Base-by-base conservation (phyloP, 2,888 invertebrate genomes). In the Calameuta pallipes region DNA sequence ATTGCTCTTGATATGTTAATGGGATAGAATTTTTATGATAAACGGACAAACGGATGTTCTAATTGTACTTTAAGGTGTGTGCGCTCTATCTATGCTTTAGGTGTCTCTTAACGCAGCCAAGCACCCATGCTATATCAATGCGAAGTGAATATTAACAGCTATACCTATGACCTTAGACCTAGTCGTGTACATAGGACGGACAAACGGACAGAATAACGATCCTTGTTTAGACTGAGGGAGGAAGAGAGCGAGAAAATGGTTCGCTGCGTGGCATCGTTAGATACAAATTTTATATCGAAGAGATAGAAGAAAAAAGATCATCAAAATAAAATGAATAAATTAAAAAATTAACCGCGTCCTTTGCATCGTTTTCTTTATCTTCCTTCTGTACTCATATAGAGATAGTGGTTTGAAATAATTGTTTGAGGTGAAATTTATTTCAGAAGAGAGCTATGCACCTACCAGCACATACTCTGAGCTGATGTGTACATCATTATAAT, bases 251-350 rank as follows among this genome's bases (percentile, higher is more conserved):
- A 86, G 85, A 87, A 87, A 87, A 89, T 89, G 88, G 87, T 89
- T 89, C 88, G 88, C 86, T 88, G 89, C 86, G 89, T 89, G 90
- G 89, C 90, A 91, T 91, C 90, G 89, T 90, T 90, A 88, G 88
- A 91, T 87, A 88, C 87, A 91, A 91, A 90, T 91, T 91, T 91
- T 91, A 91, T 91, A 91, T 91, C 87, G 86, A 90, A 91, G 89
- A 91, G 88, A 90, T 90, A 82, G 79, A 84, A 77, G 80, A 88
- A 87, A 85, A 87, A 86, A 86, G 88, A 88, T 86, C 88, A 89
- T 88, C 88, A 88, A 87, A 90, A 90, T 88, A 90, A 90, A 89
- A 86, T 87, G 86, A 87, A 86, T 87, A 83, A 83, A 84, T 85
- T 88, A 88, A 89, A 90, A 89, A 90, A 87, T 85, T 86, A 86